These are phyloP conservation scores for Sterna hirundo DNA, from an alignment of 2,113 vertebrate genomes.

Conservation along the genomic window DNA sequence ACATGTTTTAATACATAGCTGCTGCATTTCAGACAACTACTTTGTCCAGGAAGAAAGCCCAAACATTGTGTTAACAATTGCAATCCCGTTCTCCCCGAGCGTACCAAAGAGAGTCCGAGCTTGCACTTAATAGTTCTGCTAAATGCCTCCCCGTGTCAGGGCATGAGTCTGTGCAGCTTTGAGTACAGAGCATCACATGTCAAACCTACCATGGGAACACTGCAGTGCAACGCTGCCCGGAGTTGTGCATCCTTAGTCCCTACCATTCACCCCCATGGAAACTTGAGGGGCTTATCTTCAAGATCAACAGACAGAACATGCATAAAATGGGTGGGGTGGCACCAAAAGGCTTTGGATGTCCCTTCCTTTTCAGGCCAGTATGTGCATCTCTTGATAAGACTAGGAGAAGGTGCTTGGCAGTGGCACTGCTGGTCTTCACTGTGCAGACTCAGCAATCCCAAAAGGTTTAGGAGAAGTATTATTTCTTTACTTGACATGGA, in stretches of 20 bases:
- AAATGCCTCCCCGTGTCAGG: too few relatives aligned
- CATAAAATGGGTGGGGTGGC: background rate
- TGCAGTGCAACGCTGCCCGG: background rate
- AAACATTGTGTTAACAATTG: background rate
- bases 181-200: background rate
- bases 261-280: too few relatives aligned
- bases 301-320: background rate
- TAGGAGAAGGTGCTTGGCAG: background rate
- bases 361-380: background rate
- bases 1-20: background rate
- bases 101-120: background rate
- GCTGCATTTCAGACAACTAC: background rate
- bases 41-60: background rate
- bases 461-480: background rate
- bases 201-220: background rate
- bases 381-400: background rate
- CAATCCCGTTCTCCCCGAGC: background rate
- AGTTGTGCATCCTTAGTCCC: background rate
- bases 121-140: background rate
- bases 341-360: background rate
- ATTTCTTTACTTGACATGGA: background rate
- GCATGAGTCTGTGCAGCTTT: background rate
- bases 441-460: background rate
- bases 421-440: background rate
- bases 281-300: background rate